Evolutionary conservation across 1,140 invertebrate species (phyloP).

Genomic region (Listronotus oregonensis): DNA sequence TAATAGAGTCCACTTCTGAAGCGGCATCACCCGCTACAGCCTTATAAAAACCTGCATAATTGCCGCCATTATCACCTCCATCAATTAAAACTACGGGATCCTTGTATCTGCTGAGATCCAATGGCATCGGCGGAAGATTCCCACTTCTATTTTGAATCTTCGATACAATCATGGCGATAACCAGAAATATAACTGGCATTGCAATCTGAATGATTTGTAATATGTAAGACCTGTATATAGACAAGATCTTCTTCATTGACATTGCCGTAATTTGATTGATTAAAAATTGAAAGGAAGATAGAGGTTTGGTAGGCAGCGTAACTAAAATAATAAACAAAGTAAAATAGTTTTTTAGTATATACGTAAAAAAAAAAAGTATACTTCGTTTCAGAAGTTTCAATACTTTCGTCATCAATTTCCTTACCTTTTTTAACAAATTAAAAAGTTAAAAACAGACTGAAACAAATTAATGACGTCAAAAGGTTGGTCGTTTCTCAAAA

Average conservation of each 20-base stretch:
- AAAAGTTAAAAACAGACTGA: no score
- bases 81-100: slow-evolving; percentile 53
- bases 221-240: slow-evolving; percentile 62
- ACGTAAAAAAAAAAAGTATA: no score
- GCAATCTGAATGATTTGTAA: slow-evolving; percentile 63
- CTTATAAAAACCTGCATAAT: slow-evolving; percentile 4
- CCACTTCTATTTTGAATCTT: slow-evolving; percentile 57
- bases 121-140: slow-evolving; percentile 55
- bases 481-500: no score
- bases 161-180: slow-evolving; percentile 62
- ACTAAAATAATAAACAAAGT: no score
- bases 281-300: slow-evolving; percentile 56
- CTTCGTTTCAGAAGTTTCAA: no score
- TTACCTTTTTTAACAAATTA: no score
- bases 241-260: slow-evolving; percentile 65
- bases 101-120: slow-evolving; percentile 48
- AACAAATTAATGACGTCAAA: no score
- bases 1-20: slow-evolving; percentile 28
- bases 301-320: slow-evolving; percentile 9
- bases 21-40: slow-evolving; percentile 13
- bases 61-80: slow-evolving; percentile 33
- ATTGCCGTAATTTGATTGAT: slow-evolving; percentile 67
- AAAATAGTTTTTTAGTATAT: no score
- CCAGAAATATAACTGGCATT: slow-evolving; percentile 65
- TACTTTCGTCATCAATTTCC: no score